Evolutionary conservation across 2,888 invertebrate species (phyloP).

Genomic region (Tineola bisselliella): DNA sequence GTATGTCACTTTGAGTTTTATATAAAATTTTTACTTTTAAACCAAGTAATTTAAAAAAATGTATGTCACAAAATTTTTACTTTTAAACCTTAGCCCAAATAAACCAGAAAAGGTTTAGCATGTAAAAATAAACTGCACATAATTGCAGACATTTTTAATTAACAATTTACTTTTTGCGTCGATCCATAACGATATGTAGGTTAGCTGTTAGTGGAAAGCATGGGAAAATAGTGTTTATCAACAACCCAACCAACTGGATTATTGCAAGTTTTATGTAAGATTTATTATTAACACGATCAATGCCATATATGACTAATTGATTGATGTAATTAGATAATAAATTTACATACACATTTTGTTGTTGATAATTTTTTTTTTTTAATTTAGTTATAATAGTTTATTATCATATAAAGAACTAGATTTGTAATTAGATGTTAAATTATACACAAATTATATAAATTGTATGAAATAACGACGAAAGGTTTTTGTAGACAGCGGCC

Average conservation of each 20-base stretch:
- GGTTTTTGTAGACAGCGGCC: neutral
- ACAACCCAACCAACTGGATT: neutral
- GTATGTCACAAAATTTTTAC: neutral
- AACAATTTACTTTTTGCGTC: slow-evolving; percentile 6
- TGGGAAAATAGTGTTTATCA: neutral
- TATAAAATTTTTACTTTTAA: neutral
- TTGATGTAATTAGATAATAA: no score
- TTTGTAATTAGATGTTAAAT: no score
- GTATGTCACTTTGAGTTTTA: no score
- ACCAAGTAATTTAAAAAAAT: neutral
- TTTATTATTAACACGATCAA: neutral
- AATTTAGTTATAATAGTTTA: no score
- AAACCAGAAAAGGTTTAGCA: neutral
- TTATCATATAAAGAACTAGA: no score
- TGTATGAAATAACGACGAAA: no score
- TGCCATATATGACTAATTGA: neutral
- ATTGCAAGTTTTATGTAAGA: neutral
- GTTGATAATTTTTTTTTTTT: no score
- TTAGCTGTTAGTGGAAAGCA: neutral
- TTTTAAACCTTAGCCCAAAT: neutral
- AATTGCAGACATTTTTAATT: slow-evolving; percentile 3
- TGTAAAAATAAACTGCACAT: slow-evolving; percentile 4
- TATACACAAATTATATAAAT: no score
- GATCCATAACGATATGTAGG: slow-evolving; percentile 2
- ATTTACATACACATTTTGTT: no score